phyloP scores from a whole-genome alignment of 2,113 vertebrate genomes.

The Dicrurus megarhynchus region DNA sequence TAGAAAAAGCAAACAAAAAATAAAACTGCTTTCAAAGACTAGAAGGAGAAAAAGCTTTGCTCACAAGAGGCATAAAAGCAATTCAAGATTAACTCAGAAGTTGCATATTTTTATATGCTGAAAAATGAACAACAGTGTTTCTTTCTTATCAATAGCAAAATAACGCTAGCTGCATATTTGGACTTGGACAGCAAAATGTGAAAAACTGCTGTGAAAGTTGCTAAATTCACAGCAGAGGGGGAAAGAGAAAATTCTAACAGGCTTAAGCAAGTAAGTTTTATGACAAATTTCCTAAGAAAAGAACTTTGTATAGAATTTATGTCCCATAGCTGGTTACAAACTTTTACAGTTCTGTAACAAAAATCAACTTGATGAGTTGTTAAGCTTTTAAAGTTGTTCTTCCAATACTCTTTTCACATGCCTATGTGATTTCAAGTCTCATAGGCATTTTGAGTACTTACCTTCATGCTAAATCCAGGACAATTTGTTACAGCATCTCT shows the following conservation, averaged over 20 bases:
- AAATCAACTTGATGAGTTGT: neutral
- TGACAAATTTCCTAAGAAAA: neutral
- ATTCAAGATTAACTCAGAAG: neutral
- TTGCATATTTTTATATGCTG: neutral
- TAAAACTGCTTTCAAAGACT: neutral
- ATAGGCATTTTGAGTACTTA: constrained; percentile 12
- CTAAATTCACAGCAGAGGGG: neutral
- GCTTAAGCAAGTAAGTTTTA: neutral
- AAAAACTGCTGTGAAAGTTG: neutral
- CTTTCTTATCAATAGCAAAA: neutral
- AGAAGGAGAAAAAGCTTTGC: neutral
- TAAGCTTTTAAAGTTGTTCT: neutral
- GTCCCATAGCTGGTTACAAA: neutral
- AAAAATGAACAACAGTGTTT: neutral
- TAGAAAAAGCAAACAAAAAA: neutral
- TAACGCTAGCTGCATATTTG: neutral
- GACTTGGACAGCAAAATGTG: neutral
- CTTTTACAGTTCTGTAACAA: neutral
- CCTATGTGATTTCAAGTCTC: neutral
- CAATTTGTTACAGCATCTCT: constrained; percentile 79
- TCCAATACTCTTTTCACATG: neutral
- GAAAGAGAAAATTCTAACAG: neutral
- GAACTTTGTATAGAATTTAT: neutral
- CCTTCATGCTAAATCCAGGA: constrained; percentile 87
- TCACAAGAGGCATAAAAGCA: neutral